These are phyloP conservation scores for Hyalella azteca DNA, from an alignment of 2,888 invertebrate species.

Conservation along the genomic window DNA sequence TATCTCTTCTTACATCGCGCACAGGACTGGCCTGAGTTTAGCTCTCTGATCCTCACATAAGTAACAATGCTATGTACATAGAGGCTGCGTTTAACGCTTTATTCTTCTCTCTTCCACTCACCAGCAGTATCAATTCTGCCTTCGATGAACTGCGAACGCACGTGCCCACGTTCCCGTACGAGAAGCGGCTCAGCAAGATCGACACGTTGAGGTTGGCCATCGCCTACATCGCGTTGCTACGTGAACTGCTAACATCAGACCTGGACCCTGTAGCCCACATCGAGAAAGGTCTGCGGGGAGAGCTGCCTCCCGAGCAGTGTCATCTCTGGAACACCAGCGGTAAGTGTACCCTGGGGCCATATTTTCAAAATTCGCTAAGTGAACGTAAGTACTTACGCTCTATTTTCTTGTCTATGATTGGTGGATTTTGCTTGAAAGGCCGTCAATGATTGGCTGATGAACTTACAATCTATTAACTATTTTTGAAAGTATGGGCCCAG, in stretches of 20 bases:
- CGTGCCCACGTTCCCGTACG: conserved; percentile 99
- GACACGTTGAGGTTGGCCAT: conserved; percentile 96
- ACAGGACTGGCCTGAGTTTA: background rate
- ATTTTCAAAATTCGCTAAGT: too few relatives aligned
- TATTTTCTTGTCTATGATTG: too few relatives aligned
- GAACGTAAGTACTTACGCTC: too few relatives aligned
- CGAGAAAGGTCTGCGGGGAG: conserved; percentile 87
- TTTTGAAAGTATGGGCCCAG: background rate
- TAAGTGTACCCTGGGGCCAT: too few relatives aligned
- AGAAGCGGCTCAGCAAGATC: conserved; percentile 96
- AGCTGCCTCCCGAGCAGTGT: conserved; percentile 80
- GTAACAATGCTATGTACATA: background rate
- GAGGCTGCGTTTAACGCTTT: background rate
- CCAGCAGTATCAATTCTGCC: conserved; percentile 93
- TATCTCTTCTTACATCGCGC: background rate
- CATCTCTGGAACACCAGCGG: conserved; percentile 97
- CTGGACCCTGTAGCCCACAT: conserved; percentile 93
- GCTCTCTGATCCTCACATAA: background rate
- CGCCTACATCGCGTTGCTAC: conserved; percentile 92
- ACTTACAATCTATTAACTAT: too few relatives aligned
- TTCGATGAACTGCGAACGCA: conserved; percentile 97
- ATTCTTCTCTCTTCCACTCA: conserved; percentile 1
- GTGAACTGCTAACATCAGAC: conserved; percentile 82
- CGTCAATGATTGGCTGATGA: too few relatives aligned
- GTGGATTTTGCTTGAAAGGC: too few relatives aligned